Evolutionary conservation across 2,797 vertebrate species (phyloP), one percentile per base, ranked within the genome.

Genomic region (Helarctos malayanus): DNA sequence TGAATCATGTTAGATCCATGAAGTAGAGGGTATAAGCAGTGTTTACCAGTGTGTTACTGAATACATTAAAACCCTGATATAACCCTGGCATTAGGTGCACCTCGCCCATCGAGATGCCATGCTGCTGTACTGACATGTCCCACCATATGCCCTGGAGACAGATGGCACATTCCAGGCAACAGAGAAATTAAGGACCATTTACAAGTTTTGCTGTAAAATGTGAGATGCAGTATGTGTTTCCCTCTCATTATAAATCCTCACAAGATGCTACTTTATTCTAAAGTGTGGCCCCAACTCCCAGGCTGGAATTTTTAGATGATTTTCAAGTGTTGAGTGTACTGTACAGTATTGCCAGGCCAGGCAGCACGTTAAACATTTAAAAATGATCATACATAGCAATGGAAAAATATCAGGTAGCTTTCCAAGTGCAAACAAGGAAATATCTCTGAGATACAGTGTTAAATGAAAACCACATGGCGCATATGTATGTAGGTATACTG

Each of bases 261-360:
- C 21, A 96, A 94, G 97, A 93, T 96, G 63, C 92, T 97, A 73
- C 89, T 97, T 98, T 29, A 86, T 97, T 95, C 92, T 97, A 95
- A 98, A 97, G 97, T 98, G 97, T 94, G 97, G 61, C 91, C 95
- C 97, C 94, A 96, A 68, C 97, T 98, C 94, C 96, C 93, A 97
- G 89, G 93, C 96, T 97, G 97, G 89, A 96, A 92, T 97, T 95
- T 98, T 96, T 69, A 78, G 97, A 93, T 69, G 91, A 97, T 94
- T 89, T 97, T 80, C 52, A 89, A 95, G 41, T 86, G 69, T 14
- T 73, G 56, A 80, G 32, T 49, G 41, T 59, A 86, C 14, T 63
- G 13, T n/a, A 49, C 7, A 73, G n/a, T 9, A 95, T 29, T 12
- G 12, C 49, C 29, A 85, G 71, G 9, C 38, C 81, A 91, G 56